Base-by-base conservation (phyloP, 1,140 invertebrate species). In the Drosophila erecta region DNA sequence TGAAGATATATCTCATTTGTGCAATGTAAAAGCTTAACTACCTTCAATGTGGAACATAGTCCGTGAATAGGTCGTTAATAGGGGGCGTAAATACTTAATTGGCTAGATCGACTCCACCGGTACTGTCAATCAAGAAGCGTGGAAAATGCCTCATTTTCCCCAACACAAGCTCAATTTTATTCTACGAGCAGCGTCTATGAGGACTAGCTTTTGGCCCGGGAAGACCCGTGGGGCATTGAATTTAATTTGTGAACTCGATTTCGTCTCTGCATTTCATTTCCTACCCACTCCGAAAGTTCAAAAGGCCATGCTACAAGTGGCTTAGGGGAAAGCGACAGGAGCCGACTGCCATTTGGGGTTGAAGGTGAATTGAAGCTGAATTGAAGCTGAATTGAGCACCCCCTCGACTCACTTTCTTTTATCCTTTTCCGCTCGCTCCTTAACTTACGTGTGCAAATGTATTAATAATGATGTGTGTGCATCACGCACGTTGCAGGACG, bases 191-290 rank as follows among this genome's bases (percentile, higher is more conserved):
- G 1, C 27, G 27, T 30, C 30, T 30, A 30, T 30, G 10, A 3
- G 8, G 30, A 30, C 8, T 30, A 30, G 30, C 30, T 8, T 30
- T 30, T 30, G 30, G 30, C 8, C 30, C 30, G 3, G 7, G 30
- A 30, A 10, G 30, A 30, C 30, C 30, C 30, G 10, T 38, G 14
- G 14, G 37, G 5, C 37, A 38, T 38, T 38, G 37, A 38, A 38
- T 38, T 38, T 38, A 38, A 38, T 38, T 38, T 38, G 37, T 38
- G 37, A 38, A 38, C 37, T 38, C 12, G 37, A 38, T 38, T 38
- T 38, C 37, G 14, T 38, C 14, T 38, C 14, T 38, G 37, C 37
- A 14, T 11, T 38, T 38, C 37, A 38, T 38, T 38, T 38, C 37
- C 37, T 38, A 38, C 37, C 14, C 37, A 38, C 12, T 38, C 37